These are phyloP conservation scores for Saturnia japonica DNA, from an alignment of 2,888 invertebrate genomes.

Conservation along the genomic window DNA sequence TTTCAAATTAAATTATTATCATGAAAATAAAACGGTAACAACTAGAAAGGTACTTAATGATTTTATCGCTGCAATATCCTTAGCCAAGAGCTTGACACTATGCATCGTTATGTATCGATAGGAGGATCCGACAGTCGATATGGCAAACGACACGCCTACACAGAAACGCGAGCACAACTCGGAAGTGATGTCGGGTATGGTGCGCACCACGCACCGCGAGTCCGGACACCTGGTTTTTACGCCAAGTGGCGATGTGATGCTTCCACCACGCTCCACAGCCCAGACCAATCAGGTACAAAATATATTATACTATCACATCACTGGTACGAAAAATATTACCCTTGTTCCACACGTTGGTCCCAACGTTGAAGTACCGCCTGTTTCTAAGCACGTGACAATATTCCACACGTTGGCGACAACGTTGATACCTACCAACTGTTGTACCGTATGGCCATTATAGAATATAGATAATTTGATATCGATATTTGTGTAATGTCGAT, in stretches of 20 bases:
- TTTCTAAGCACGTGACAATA: too few relatives aligned
- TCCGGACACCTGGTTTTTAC: constrained; percentile 75
- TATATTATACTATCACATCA: neutral
- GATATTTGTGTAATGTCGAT: neutral
- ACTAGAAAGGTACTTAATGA: too few relatives aligned
- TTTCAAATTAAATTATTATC: too few relatives aligned
- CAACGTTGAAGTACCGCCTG: too few relatives aligned
- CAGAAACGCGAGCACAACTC: constrained; percentile 67
- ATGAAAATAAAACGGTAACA: too few relatives aligned
- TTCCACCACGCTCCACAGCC: constrained; percentile 57
- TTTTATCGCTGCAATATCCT: too few relatives aligned
- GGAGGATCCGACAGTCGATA: constrained; percentile 78
- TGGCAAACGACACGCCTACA: constrained; percentile 53
- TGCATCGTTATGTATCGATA: constrained; percentile 32
- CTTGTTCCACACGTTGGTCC: too few relatives aligned
- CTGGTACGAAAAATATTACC: neutral
- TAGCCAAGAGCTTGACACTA: neutral
- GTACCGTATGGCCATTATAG: neutral
- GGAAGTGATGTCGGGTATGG: constrained; percentile 77
- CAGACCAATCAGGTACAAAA: constrained; percentile 15
- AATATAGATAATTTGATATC: neutral
- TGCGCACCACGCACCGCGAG: constrained; percentile 75
- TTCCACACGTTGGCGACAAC: too few relatives aligned
- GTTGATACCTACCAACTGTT: too few relatives aligned
- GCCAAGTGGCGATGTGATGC: constrained; percentile 75